Conservation (phyloP, 2,797 vertebrate species). For the Tenualosa thibaudeaui region DNA sequence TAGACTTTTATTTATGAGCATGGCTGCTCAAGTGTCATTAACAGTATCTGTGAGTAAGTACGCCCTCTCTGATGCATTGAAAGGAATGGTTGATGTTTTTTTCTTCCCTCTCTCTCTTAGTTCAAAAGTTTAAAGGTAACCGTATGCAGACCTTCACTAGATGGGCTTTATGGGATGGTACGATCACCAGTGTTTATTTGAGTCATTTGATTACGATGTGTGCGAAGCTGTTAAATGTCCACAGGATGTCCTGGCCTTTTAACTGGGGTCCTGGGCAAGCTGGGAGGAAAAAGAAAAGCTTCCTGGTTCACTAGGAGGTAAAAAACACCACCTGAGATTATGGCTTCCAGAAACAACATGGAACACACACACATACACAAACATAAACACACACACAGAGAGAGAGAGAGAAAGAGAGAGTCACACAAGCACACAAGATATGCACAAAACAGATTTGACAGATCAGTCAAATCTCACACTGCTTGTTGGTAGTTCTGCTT, state of each 20-base stretch:
- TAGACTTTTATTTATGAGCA: background rate
- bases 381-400: background rate
- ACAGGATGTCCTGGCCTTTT: conserved; percentile 72
- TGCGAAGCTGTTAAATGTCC: conserved; percentile 69
- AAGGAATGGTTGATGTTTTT: background rate
- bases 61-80: conserved; percentile 6
- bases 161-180: conserved; percentile 54
- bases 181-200: conserved; percentile 69
- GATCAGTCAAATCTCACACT: background rate
- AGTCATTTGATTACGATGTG: conserved; percentile 72
- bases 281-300: conserved; percentile 58
- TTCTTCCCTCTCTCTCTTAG: background rate
- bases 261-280: conserved; percentile 68
- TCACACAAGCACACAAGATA: background rate
- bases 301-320: conserved; percentile 64
- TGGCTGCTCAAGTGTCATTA: background rate
- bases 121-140: conserved; percentile 18
- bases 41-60: conserved; percentile 5
- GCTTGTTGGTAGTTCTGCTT: background rate
- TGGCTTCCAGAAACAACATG: conserved; percentile 58
- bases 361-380: conserved; percentile 5
- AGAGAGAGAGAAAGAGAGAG: background rate
- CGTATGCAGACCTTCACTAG: background rate
- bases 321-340: conserved; percentile 59
- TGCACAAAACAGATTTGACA: background rate